These are phyloP conservation scores for Poliocrania exsul DNA, from an alignment of 2,797 vertebrate genomes.

Conservation along the genomic window DNA sequence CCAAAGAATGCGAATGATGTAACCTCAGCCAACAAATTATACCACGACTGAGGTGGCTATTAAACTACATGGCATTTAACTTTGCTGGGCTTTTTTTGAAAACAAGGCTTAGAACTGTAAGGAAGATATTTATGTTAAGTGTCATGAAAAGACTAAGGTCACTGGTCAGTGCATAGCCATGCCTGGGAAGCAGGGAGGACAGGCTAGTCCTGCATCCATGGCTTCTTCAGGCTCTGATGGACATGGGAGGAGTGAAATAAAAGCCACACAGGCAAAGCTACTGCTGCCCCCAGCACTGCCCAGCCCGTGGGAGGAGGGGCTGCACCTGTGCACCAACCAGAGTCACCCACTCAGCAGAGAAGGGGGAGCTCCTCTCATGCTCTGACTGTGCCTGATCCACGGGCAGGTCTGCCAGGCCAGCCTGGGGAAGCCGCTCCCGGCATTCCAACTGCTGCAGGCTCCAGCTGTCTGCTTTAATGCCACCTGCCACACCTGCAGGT, in stretches of 20 bases:
- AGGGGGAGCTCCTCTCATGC: fast-evolving
- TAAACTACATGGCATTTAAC: background rate
- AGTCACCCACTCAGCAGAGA: background rate
- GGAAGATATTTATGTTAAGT: background rate
- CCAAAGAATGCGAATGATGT: background rate
- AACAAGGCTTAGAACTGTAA: background rate
- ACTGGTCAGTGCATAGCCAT: background rate
- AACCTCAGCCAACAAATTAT: background rate
- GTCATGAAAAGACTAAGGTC: background rate
- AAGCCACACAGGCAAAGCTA: background rate
- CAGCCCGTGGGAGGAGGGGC: background rate
- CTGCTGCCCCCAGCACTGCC: background rate
- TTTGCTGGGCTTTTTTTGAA: background rate
- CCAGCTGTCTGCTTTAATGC: background rate
- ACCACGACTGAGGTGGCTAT: background rate
- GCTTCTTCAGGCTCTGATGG: background rate
- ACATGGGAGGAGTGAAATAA: background rate
- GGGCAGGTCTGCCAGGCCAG: background rate
- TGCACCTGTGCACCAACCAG: fast-evolving
- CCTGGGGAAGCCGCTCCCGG: background rate
- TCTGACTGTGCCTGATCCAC: fast-evolving
- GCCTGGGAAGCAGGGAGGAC: background rate
- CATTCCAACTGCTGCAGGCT: background rate
- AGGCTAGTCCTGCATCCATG: background rate
- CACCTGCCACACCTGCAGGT: background rate